A percentile compares a stretch with the other conserved stretches of the same genome.
These are phyloP conservation scores for Brienomyrus brachyistius DNA, from an alignment of 2,113 vertebrate species.

Conservation along the genomic window DNA sequence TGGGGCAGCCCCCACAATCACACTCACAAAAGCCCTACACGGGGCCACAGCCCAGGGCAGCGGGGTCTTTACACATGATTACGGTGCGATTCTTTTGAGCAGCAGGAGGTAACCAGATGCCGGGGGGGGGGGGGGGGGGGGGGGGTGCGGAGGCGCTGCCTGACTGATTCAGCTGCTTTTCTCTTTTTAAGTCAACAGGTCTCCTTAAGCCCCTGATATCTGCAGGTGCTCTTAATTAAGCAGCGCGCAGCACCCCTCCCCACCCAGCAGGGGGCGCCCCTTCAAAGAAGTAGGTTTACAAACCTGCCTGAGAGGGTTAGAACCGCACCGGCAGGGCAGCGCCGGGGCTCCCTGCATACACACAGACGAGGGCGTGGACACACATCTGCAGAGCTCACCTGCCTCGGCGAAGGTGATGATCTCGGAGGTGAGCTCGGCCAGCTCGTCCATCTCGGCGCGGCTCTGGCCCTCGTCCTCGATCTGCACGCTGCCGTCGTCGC, in stretches of 20 bases:
- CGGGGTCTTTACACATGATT: conserved; percentile 16
- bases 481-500: conserved; percentile 83
- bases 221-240: conserved; percentile 22
- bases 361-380: not conserved
- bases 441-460: conserved; percentile 59
- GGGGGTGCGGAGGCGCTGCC: not conserved
- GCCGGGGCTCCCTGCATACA: not conserved
- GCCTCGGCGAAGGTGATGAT: conserved; percentile 89
- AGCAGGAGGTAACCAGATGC: conserved; percentile 20
- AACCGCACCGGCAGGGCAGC: not conserved
- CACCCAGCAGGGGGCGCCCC: not conserved
- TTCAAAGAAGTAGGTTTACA: conserved; percentile 11
- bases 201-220: conserved; percentile 7
- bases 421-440: conserved; percentile 79
- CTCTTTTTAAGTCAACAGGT: conserved; percentile 20
- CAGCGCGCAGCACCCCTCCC: not conserved
- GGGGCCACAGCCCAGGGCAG: not conserved
- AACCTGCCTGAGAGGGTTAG: not conserved
- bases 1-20: not conserved
- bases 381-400: conserved; percentile 46
- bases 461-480: conserved; percentile 75
- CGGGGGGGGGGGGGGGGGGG: not conserved
- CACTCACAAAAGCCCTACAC: not conserved
- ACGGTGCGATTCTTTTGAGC: conserved; percentile 8
- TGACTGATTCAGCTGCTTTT: conserved; percentile 7